phyloP scores from a whole-genome alignment of 2,888 invertebrate species.

The Erebia palarica region DNA sequence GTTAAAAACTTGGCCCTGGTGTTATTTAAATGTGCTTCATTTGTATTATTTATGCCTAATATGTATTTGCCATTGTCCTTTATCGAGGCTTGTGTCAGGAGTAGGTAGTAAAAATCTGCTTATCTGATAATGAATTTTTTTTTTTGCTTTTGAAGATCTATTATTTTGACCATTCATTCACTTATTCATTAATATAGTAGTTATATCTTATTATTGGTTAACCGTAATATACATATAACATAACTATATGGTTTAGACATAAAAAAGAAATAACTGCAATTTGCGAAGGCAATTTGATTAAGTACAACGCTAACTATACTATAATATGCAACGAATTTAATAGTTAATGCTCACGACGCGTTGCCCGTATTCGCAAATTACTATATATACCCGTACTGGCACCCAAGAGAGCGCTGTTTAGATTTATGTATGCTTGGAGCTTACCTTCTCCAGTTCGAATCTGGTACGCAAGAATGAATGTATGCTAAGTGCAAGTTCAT shows the following conservation, averaged over 20 bases:
- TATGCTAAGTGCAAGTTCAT: background rate
- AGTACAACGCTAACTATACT: slow-evolving; percentile 51
- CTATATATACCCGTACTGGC: slow-evolving; percentile 66
- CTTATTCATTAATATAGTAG: too few species aligned
- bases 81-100: too few species aligned
- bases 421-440: slow-evolving; percentile 72
- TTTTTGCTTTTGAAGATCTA: too few species aligned
- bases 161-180: too few species aligned
- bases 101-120: too few species aligned
- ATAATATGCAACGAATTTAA: slow-evolving; percentile 82
- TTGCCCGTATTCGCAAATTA: slow-evolving; percentile 73
- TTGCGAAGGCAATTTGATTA: slow-evolving; percentile 9
- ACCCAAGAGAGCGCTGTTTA: slow-evolving; percentile 64
- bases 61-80: too few species aligned
- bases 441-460: slow-evolving; percentile 62
- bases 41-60: too few species aligned
- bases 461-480: slow-evolving; percentile 54
- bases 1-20: too few species aligned
- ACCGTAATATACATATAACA: too few species aligned
- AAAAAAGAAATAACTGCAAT: slow-evolving; percentile 7
- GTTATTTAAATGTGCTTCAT: too few species aligned
- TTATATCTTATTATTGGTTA: too few species aligned
- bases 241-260: background rate
- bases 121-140: too few species aligned
- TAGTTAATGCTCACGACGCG: slow-evolving; percentile 78